Conservation (phyloP, 2,888 invertebrate genomes). For the Neoitamus cyanurus region DNA sequence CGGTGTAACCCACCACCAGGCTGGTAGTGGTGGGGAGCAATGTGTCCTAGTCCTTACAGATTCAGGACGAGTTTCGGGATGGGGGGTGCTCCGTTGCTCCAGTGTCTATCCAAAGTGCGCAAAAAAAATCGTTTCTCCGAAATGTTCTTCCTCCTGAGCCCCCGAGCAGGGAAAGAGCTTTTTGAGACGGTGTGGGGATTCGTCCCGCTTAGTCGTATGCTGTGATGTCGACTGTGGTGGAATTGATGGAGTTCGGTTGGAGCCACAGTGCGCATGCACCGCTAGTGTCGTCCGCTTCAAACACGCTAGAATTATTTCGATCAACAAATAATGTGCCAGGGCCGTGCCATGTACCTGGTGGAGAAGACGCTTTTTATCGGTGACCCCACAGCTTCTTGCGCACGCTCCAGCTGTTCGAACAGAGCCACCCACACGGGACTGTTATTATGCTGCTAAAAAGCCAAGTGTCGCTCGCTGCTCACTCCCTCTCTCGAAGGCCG, state of each 20-base stretch:
- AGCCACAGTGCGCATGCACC: not conserved
- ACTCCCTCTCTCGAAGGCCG: not conserved
- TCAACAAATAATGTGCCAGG: conserved; percentile 14
- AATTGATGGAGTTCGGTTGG: not conserved
- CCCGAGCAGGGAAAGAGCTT: not conserved
- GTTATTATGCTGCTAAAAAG: not conserved
- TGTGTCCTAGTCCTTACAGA: not conserved
- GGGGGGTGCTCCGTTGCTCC: not conserved
- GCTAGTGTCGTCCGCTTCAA: not conserved
- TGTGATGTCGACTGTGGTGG: not conserved
- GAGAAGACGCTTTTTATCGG: not conserved
- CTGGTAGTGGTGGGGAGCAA: not conserved
- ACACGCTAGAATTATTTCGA: conserved; percentile 26
- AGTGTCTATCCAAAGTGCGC: not conserved
- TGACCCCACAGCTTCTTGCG: not conserved
- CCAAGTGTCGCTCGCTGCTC: not conserved
- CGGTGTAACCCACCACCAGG: not conserved
- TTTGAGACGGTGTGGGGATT: not conserved
- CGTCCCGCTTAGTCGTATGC: not conserved
- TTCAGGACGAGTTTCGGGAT: not conserved
- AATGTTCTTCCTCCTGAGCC: not conserved
- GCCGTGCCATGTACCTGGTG: not conserved
- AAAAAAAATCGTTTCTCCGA: conserved; percentile 16
- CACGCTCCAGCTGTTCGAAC: not conserved
- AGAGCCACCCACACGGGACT: not conserved